Conservation (phyloP, 2,113 vertebrate genomes). For the Corapipo altera region DNA sequence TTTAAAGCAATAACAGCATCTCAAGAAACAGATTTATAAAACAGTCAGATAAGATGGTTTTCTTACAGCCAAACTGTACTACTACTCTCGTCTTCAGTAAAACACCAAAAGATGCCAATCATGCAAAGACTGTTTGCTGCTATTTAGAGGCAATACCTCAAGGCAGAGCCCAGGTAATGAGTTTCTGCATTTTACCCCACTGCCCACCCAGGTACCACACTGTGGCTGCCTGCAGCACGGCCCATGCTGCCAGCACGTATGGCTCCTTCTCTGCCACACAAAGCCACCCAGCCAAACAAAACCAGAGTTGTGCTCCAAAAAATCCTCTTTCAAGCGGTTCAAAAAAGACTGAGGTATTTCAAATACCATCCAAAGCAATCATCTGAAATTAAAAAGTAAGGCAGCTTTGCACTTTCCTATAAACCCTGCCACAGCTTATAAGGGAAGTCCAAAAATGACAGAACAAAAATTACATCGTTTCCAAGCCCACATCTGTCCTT, state of each 20-base stretch:
- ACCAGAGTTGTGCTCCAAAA: not conserved
- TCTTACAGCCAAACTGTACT: not conserved
- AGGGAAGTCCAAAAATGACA: slow-evolving; percentile 23
- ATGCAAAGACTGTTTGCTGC: not conserved
- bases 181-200: not conserved
- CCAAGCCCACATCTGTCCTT: not conserved
- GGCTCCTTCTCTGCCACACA: not conserved
- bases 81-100: not conserved
- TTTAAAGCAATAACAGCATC: not conserved
- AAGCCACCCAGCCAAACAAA: not conserved
- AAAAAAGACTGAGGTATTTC: not conserved
- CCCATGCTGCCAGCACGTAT: rapidly evolving
- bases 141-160: not conserved
- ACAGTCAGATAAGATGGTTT: not conserved
- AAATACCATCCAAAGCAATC: not conserved
- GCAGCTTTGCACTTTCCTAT: not conserved
- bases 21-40: not conserved
- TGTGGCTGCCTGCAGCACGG: not conserved
- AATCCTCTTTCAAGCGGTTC: not conserved
- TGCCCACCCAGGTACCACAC: not conserved
- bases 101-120: not conserved
- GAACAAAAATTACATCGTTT: not conserved
- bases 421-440: not conserved
- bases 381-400: not conserved
- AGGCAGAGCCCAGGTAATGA: not conserved